These are phyloP conservation scores for Pholis gunnellus DNA, from an alignment of 2,113 vertebrate genomes.

Conservation along the genomic window DNA sequence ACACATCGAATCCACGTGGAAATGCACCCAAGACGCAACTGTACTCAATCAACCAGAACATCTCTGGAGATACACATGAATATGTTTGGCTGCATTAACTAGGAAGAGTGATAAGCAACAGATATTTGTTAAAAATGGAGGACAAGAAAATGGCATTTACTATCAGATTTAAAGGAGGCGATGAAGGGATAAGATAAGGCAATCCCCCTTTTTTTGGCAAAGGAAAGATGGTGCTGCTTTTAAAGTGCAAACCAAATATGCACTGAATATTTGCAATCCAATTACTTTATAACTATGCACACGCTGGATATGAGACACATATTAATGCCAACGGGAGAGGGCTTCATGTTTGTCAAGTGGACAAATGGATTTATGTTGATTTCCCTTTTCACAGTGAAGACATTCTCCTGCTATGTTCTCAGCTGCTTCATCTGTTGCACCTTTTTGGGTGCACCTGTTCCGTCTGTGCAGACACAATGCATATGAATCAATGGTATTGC, in stretches of 20 bases:
- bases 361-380: slow-evolving; percentile 37
- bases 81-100: slow-evolving; percentile 19
- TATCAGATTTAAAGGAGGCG: slow-evolving; percentile 1
- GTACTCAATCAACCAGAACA: slow-evolving; percentile 26
- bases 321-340: slow-evolving; percentile 29
- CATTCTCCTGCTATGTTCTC: background rate
- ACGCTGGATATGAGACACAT: slow-evolving; percentile 15
- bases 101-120: slow-evolving; percentile 3
- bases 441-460: slow-evolving; percentile 30
- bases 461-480: slow-evolving; percentile 35
- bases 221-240: slow-evolving; percentile 3
- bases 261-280: slow-evolving; percentile 16
- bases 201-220: slow-evolving; percentile 12
- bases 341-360: slow-evolving; percentile 48
- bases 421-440: slow-evolving; percentile 13
- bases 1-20: slow-evolving; percentile 18
- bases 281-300: slow-evolving; percentile 16
- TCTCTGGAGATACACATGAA: slow-evolving; percentile 2
- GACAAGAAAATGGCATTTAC: background rate
- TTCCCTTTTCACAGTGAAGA: slow-evolving; percentile 34
- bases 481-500: slow-evolving; percentile 33
- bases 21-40: slow-evolving; percentile 26
- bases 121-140: background rate
- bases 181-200: background rate
- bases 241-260: slow-evolving; percentile 20